Percentiles rank a stretch among this genome's conserved stretches.
These are phyloP conservation scores for Galaxea fascicularis DNA, from an alignment of 92 coral and sea anemone genomes.

Conservation along the genomic window DNA sequence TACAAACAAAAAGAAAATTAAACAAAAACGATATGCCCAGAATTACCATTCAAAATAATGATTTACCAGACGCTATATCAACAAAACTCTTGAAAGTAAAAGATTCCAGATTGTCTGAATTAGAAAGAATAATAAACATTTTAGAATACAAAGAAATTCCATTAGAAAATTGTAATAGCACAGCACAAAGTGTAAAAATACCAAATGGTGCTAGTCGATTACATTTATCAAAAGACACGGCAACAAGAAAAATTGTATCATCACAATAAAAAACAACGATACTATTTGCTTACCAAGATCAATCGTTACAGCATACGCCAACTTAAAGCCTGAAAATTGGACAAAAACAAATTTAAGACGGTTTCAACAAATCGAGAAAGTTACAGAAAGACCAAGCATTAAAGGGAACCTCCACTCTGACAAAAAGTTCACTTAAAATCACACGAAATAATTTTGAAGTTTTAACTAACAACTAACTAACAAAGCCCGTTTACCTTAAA, in stretches of 20 bases:
- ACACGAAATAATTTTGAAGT: too few relatives aligned
- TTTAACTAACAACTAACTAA: too few relatives aligned
- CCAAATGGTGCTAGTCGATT: too few relatives aligned
- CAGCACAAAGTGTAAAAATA: not conserved
- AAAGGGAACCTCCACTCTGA: too few relatives aligned
- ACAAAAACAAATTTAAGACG: too few relatives aligned
- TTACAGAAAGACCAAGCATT: too few relatives aligned
- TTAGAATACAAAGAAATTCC: not conserved
- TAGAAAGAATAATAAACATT: not conserved
- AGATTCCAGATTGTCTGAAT: too few relatives aligned
- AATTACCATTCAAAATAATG: constrained; percentile 13
- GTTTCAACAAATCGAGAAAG: too few relatives aligned
- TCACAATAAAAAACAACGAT: not conserved
- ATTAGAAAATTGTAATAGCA: not conserved
- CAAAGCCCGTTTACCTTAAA: too few relatives aligned
- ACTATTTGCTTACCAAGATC: not conserved
- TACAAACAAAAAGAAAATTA: constrained; percentile 8
- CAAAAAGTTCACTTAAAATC: too few relatives aligned
- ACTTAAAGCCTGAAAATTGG: not conserved
- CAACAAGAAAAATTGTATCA: not conserved
- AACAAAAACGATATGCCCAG: constrained; percentile 2
- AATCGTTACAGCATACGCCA: not conserved
- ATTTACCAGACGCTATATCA: not conserved
- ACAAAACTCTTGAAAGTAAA: too few relatives aligned
- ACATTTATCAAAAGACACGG: not conserved